Conservation (phyloP, 2,113 vertebrate species). For the Vulpes vulpes region DNA sequence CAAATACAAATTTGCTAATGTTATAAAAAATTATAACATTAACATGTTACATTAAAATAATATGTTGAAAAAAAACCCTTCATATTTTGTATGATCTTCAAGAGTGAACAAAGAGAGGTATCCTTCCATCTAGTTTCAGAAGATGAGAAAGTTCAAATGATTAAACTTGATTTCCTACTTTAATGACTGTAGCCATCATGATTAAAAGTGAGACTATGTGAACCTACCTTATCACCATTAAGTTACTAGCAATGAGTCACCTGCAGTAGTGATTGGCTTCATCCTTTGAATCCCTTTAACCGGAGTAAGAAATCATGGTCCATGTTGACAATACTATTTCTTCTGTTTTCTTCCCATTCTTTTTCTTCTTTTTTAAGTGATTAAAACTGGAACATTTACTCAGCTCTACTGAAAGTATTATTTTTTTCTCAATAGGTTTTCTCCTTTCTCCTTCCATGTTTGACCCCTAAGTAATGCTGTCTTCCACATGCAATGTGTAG, state of each 20-base stretch:
- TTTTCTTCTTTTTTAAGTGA: not conserved
- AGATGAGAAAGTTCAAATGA: not conserved
- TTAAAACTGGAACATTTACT: not conserved
- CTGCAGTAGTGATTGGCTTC: conserved; percentile 18
- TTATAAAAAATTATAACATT: not conserved
- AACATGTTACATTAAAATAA: not conserved
- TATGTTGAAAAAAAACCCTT: not conserved
- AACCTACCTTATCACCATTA: not conserved
- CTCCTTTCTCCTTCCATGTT: not conserved
- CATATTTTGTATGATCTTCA: not conserved
- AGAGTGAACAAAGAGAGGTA: not conserved
- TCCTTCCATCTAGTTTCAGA: not conserved
- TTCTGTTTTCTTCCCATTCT: conserved; percentile 45
- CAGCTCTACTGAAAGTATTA: not conserved
- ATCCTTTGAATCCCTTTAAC: not conserved
- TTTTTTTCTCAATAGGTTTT: not conserved
- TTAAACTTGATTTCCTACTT: conserved; percentile 21
- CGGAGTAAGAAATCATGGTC: conserved; percentile 70
- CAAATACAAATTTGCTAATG: not conserved
- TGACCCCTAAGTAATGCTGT: not conserved
- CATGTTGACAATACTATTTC: conserved; percentile 54
- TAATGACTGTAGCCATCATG: not conserved
- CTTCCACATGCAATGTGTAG: not conserved
- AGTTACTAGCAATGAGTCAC: not conserved
- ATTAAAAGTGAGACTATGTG: not conserved